Conservation (phyloP, 2,113 vertebrate species). For the Mormoops blainvillei region DNA sequence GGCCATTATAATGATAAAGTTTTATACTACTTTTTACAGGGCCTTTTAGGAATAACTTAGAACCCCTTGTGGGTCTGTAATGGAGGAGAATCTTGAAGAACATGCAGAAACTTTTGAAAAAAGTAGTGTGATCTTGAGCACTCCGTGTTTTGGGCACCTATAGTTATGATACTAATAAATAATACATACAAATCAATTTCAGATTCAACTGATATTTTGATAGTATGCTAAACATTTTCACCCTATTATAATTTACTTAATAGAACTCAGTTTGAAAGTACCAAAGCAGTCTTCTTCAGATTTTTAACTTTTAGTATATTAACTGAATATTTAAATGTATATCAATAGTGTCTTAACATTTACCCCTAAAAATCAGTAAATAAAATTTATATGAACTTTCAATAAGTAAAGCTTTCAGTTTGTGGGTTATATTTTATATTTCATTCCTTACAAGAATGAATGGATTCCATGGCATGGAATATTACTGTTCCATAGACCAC, state of each 20-base stretch:
- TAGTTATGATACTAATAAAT: not conserved
- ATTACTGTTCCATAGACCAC: not conserved
- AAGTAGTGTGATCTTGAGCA: constrained; percentile 1
- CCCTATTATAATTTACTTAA: constrained; percentile 6
- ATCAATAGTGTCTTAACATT: not conserved
- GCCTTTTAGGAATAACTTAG: constrained; percentile 45
- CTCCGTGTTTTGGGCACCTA: not conserved
- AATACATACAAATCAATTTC: constrained; percentile 8
- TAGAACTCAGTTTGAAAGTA: constrained; percentile 28
- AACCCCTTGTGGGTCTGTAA: constrained; percentile 1
- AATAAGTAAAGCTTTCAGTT: constrained; percentile 23
- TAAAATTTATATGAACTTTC: constrained; percentile 29
- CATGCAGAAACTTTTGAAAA: constrained; percentile 27
- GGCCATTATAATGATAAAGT: not conserved
- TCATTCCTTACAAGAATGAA: constrained; percentile 29
- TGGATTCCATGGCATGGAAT: not conserved
- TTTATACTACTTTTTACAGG: not conserved
- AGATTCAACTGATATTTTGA: not conserved
- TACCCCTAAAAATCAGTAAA: not conserved
- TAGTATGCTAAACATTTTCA: not conserved
- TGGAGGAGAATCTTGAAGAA: constrained; percentile 47
- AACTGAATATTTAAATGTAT: constrained; percentile 2
- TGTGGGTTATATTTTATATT: not conserved
- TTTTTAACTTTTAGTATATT: constrained; percentile 39
- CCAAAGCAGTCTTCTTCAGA: not conserved